Conservation (phyloP, 1,140 invertebrate species). For the Drosophila takahashii region DNA sequence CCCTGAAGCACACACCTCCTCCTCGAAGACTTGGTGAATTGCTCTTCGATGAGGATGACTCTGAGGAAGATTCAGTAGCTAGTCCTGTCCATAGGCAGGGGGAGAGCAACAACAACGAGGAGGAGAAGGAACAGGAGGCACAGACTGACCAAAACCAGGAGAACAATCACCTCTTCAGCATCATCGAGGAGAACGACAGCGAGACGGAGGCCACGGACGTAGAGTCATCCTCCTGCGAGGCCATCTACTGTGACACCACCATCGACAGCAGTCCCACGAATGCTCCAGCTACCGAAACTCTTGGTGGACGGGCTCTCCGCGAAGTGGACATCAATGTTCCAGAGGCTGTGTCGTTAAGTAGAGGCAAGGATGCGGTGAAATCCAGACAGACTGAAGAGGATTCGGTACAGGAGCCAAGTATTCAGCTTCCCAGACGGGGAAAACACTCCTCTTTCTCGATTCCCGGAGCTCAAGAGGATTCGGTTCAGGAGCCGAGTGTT, state of each 20-base stretch:
- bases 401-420: background rate
- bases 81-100: background rate
- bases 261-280: background rate
- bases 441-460: too few species aligned
- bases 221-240: background rate
- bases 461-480: background rate
- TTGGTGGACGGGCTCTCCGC: background rate
- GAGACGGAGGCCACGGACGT: background rate
- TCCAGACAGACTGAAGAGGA: background rate
- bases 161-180: constrained; percentile 2
- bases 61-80: background rate
- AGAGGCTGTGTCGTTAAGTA: background rate
- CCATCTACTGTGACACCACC: constrained; percentile 5
- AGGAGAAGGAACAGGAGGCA: background rate
- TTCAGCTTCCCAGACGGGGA: background rate
- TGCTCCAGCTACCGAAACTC: background rate
- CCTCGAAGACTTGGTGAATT: background rate
- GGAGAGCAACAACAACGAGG: background rate
- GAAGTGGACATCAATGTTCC: constrained; percentile 2
- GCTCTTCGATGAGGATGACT: constrained; percentile 1
- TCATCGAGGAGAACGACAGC: constrained; percentile 1
- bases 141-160: background rate
- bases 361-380: background rate
- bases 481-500: background rate
- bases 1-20: background rate